phyloP scores from a whole-genome alignment of 2,113 vertebrate species.

The Chaetodon trifascialis region DNA sequence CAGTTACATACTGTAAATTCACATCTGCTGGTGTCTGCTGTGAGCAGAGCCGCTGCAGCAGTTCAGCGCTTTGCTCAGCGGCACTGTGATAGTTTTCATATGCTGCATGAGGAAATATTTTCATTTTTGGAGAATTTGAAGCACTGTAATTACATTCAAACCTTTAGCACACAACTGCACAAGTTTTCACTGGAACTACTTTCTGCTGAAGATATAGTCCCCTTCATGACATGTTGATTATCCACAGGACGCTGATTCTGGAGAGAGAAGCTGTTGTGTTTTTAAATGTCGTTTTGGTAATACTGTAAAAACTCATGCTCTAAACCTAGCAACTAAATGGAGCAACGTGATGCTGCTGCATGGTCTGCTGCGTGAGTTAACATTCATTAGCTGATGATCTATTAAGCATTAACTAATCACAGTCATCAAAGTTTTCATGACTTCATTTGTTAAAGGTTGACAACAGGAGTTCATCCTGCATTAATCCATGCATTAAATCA shows the following conservation, averaged over 20 bases:
- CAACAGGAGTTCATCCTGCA: not conserved
- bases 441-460: not conserved
- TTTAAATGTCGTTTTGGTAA: too few relatives aligned
- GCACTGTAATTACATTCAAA: not conserved
- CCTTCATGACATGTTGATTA: too few relatives aligned
- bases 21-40: slow-evolving; percentile 6
- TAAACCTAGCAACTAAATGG: not conserved
- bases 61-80: not conserved
- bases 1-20: not conserved
- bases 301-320: too few relatives aligned
- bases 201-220: not conserved
- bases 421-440: not conserved
- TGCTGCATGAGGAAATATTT: not conserved
- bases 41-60: not conserved
- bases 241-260: too few relatives aligned
- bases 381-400: not conserved
- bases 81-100: not conserved
- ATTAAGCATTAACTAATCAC: not conserved
- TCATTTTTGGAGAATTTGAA: not conserved
- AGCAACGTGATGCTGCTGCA: too few relatives aligned
- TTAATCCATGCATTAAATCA: not conserved
- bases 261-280: too few relatives aligned
- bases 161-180: not conserved
- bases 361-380: not conserved
- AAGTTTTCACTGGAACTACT: not conserved